phyloP scores from a whole-genome alignment of 2,797 vertebrate genomes.

The Macropus fuliginosus region DNA sequence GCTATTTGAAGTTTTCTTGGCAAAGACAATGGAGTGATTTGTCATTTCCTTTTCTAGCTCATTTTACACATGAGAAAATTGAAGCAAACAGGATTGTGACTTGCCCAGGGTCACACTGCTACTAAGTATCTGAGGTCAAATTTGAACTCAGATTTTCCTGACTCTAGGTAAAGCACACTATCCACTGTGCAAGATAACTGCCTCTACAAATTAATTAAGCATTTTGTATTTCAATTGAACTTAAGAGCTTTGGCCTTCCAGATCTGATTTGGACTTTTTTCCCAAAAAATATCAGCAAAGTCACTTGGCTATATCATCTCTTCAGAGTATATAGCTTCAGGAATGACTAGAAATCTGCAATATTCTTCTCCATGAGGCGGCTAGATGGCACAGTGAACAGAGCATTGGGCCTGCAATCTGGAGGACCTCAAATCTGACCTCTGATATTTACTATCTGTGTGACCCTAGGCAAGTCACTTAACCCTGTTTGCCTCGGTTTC shows the following conservation, averaged over 20 bases:
- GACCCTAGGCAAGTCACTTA: no score
- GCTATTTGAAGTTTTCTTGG: not conserved
- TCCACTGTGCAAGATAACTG: slow-evolving; percentile 66
- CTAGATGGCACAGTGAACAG: no score
- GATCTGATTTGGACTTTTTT: slow-evolving; percentile 59
- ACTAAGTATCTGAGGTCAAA: not conserved
- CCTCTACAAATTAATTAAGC: slow-evolving; percentile 79
- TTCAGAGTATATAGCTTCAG: slow-evolving; percentile 48
- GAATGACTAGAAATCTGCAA: not conserved
- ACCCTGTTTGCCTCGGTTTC: no score
- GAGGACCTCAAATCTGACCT: no score
- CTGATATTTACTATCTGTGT: no score
- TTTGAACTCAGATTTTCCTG: not conserved
- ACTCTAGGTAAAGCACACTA: not conserved
- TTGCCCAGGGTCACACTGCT: not conserved
- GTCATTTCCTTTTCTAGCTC: not conserved
- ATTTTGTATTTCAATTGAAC: slow-evolving; percentile 70
- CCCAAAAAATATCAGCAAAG: slow-evolving; percentile 70
- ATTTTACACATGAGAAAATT: not conserved
- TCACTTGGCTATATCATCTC: slow-evolving; percentile 72
- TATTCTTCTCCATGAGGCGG: not conserved
- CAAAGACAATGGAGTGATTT: not conserved
- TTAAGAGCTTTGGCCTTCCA: slow-evolving; percentile 74
- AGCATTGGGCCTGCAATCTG: no score
- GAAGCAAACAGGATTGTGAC: not conserved